Percentiles rank a stretch among this genome's conserved stretches.
phyloP scores from a whole-genome alignment of 2,113 vertebrate genomes.

The Grammomys dolichurus region DNA sequence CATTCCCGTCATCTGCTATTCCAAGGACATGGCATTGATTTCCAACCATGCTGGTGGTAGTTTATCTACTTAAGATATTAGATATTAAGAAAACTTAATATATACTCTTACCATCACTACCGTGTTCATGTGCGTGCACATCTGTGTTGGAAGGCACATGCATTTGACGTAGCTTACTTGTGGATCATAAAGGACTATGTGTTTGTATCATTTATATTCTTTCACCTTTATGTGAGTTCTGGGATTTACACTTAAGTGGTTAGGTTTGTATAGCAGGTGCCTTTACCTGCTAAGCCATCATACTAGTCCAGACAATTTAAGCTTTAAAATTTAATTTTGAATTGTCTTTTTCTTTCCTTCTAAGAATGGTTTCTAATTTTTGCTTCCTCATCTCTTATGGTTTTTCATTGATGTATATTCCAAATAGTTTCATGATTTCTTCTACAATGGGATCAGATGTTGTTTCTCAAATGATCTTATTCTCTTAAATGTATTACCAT shows the following conservation, averaged over 20 bases:
- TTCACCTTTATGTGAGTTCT: background rate
- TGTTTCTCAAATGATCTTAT: background rate
- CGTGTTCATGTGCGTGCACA: too few relatives aligned
- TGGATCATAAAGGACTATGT: too few relatives aligned
- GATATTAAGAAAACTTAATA: background rate
- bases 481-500: background rate
- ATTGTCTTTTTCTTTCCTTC: background rate
- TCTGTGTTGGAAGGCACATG: background rate
- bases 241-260: too few relatives aligned
- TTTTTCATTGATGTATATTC: background rate
- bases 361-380: background rate
- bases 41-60: background rate
- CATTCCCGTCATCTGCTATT: too few relatives aligned
- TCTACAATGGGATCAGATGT: background rate
- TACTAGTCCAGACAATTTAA: background rate
- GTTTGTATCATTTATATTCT: background rate
- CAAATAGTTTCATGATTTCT: background rate
- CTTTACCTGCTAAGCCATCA: background rate
- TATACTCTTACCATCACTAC: background rate
- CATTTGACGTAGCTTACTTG: background rate
- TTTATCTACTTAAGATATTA: background rate
- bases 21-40: background rate
- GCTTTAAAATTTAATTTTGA: slow-evolving; percentile 16
- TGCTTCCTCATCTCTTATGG: background rate
- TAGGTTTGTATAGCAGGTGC: background rate